Evolutionary conservation across 1,140 invertebrate genomes (phyloP), one percentile per base, ranked within the genome.

Genomic region (Monomorium pharaonis): DNA sequence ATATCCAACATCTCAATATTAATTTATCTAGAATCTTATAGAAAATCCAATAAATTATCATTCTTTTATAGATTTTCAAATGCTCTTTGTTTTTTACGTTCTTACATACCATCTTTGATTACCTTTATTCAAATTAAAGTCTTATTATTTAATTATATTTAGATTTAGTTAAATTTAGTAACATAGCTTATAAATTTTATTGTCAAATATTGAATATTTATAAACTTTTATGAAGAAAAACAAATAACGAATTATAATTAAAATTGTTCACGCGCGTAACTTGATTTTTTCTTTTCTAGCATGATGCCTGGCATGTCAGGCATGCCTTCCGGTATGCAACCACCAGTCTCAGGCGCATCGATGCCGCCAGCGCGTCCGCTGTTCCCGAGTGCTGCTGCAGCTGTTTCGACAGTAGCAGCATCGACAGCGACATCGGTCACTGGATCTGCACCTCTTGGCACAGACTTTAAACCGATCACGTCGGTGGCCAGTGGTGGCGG

Each of bases 361-460:
- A 96, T 96, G 94, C 96, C 94, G 81, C 96, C 94, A 78, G 94
- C 95, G 90, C 95, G 96, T 92, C 98, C 97, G n/a, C 93, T 98
- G 67, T 98, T 98, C 92, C 97, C 97, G 27, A 97, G 97, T 77
- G 97, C 97, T 78, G 96, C 97, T 9, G 37, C 37, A 49, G 84
- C 63, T 24, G 96, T 97, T 44, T 96, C 96, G 0, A 96, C 96
- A 18, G 95, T 95, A 18, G 51, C 75, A 3, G 94, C 95, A 12
- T 96, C 96, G 56, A 96, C 96, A 2, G 94, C 95, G 47, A 92
- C 94, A n/a, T 94, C 95, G 42, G 95, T 96, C 3, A 94, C 96
- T 4, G 76, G 76, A 4, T 81, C 78, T 0, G 51, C 12, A 21
- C 95, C 96, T 54, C 95, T 97, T 2, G 96, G 96, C 16, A 95